These are phyloP conservation scores for Rhopalosiphum padi DNA, from an alignment of 1,140 invertebrate genomes.

Conservation along the genomic window DNA sequence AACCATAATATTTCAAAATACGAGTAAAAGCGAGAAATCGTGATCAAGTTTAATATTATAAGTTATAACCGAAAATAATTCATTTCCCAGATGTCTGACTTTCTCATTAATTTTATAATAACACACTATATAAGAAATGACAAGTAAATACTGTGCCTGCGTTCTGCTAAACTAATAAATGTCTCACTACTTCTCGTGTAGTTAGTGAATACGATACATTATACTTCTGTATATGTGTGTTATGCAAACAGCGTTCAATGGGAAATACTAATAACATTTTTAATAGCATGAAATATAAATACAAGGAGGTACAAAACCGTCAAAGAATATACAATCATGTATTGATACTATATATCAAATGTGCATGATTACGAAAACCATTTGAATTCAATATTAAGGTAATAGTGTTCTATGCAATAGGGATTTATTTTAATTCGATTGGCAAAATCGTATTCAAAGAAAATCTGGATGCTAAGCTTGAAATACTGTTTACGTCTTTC, in stretches of 20 bases:
- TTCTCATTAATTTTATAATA: slow-evolving; percentile 8
- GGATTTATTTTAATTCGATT: not conserved
- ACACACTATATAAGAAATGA: not conserved
- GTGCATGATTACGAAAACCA: not conserved
- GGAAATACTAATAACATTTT: not conserved
- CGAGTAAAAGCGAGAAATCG: not conserved
- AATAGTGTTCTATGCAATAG: not conserved
- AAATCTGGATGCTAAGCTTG: not conserved
- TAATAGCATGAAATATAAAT: not conserved
- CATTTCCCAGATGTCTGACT: not conserved
- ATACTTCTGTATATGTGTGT: not conserved
- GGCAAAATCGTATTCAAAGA: not conserved
- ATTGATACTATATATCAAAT: not conserved
- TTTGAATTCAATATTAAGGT: not conserved
- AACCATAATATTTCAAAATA: not conserved
- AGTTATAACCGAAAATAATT: not conserved
- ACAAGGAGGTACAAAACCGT: not conserved
- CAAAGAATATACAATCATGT: not conserved
- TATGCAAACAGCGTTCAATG: slow-evolving; percentile 1
- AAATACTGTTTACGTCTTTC: not conserved
- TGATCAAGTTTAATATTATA: slow-evolving; percentile 9
- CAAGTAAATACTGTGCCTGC: not conserved
- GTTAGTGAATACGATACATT: slow-evolving; percentile 1
- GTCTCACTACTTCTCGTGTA: not conserved
- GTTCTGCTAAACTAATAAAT: not conserved